Conservation (phyloP, 2,888 invertebrate genomes). For the Leptopilina syphax region DNA sequence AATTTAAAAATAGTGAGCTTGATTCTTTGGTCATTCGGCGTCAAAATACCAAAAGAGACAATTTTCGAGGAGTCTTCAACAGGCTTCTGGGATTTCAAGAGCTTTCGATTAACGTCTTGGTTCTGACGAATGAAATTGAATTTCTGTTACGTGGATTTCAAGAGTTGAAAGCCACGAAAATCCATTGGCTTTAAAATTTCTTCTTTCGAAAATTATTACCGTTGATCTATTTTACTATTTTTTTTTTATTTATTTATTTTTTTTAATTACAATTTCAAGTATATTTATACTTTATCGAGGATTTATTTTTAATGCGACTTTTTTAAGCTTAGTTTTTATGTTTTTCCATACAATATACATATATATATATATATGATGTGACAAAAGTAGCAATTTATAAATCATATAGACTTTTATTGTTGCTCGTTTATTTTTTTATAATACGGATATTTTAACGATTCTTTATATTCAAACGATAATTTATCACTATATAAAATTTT, state of each 20-base stretch:
- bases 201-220: not conserved
- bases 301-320: not conserved
- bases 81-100: slow-evolving; percentile 12
- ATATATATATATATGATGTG: not conserved
- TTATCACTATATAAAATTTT: not conserved
- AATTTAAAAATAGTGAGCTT: not conserved
- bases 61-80: slow-evolving; percentile 4
- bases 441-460: not conserved
- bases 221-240: not conserved
- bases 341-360: not conserved
- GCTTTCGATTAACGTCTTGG: slow-evolving; percentile 9
- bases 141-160: slow-evolving; percentile 1
- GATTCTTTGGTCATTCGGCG: not conserved
- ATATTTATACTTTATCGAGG: not conserved
- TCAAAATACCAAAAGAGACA: slow-evolving; percentile 17
- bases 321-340: too few relatives aligned
- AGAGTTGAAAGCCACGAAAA: not conserved
- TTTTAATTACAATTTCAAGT: not conserved
- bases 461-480: slow-evolving; percentile 3
- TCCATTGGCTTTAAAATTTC: not conserved
- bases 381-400: not conserved
- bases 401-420: slow-evolving; percentile 4
- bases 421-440: not conserved
- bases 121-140: not conserved
- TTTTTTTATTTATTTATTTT: not conserved